These are phyloP conservation scores for Ara ararauna DNA, from an alignment of 2,797 vertebrate genomes.

Conservation along the genomic window DNA sequence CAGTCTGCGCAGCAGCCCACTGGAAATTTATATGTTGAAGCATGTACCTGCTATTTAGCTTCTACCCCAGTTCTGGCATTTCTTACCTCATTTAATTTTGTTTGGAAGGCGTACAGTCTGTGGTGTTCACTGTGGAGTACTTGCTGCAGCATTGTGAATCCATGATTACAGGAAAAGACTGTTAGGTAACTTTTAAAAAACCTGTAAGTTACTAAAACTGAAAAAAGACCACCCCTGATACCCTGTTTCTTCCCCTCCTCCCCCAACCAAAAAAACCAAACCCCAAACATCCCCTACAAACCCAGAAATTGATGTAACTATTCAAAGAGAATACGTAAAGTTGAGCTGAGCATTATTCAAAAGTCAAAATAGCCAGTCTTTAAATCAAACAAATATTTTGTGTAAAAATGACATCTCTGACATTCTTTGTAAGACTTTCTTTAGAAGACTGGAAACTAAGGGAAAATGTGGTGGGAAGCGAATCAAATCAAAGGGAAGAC, in stretches of 20 bases:
- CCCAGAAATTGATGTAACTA: neutral
- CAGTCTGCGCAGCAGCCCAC: neutral
- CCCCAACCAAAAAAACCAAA: neutral
- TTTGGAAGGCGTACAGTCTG: neutral
- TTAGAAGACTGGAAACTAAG: neutral
- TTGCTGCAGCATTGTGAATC: neutral
- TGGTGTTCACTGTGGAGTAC: neutral
- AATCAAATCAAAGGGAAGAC: conserved; percentile 7
- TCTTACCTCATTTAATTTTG: neutral
- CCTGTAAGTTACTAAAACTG: neutral
- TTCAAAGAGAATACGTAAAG: neutral
- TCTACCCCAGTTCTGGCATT: neutral
- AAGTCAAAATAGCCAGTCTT: neutral
- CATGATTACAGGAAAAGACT: neutral
- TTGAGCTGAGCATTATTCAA: neutral
- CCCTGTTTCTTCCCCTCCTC: neutral
- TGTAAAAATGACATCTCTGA: neutral
- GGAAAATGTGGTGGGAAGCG: neutral
- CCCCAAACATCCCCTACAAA: neutral
- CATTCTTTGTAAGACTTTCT: neutral
- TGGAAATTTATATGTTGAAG: neutral
- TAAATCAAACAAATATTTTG: neutral
- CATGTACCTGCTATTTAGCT: conserved; percentile 13
- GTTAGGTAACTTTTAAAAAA: neutral
- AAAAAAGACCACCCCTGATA: neutral